Evolutionary conservation across 2,888 invertebrate genomes (phyloP), one percentile per base, ranked within the genome.

Genomic region (Synergus japonicus): DNA sequence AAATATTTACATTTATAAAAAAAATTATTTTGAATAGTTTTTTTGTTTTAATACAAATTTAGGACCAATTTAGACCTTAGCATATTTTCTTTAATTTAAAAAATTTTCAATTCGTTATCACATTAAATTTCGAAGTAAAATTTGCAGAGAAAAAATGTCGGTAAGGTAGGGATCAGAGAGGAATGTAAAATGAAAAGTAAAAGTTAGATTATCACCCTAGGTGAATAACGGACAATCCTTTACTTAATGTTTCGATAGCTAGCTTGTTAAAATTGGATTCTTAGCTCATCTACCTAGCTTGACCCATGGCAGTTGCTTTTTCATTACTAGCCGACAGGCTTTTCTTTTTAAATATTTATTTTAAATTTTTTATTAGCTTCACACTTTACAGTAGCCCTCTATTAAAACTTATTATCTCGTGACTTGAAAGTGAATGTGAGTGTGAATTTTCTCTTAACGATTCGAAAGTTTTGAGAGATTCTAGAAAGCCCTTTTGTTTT

Each of bases 281-380:
- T 87, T 89, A 90, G 87, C 90, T 89, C 87, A 85, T 89, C 90
- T 91, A 89, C 82, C 86, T 86, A 87, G 87, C 87, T 88, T 86
- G 86, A 90, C 89, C 89, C 90, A 90, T 91, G 91, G 91, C 91
- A 91, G 91, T 91, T 90, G 89, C 91, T 90, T 88, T 88, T 90
- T 90, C 88, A 90, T 88, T 88, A 90, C 90, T 89, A 88, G 88
- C 90, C 90, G 90, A 89, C 88, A 88, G 90, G 88, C 89, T 88
- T 87, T 85, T 83, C 82, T 78, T 78, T 78, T 77, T 76, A 81
- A 78, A 44, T 66, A 41, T 78, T 80, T 79, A 67, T 78, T 76
- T 81, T 69, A 49, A 76, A 22, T 78, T 79, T 49, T 78, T 83
- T 83, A 83, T 79, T 83, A 84, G 81, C 83, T 85, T 87, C 83